Conservation (phyloP, 1,140 invertebrate genomes). For the Phenacoccus solenopsis region DNA sequence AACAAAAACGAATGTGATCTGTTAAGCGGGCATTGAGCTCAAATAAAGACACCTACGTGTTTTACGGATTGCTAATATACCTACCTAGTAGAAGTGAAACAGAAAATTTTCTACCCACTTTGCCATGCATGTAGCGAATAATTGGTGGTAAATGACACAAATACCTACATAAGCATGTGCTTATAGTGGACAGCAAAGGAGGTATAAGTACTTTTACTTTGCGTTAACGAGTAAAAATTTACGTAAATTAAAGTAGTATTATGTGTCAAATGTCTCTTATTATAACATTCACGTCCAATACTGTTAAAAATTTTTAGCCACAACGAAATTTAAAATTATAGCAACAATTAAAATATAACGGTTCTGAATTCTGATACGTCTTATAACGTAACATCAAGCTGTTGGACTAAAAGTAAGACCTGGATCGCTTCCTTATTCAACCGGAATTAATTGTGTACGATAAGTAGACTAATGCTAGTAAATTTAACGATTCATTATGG, state of each 20-base stretch:
- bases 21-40: neutral
- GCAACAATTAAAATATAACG: no score
- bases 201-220: neutral
- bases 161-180: neutral
- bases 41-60: neutral
- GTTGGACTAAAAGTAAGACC: no score
- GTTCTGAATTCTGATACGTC: no score
- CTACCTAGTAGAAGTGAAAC: neutral
- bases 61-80: neutral
- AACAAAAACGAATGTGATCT: neutral
- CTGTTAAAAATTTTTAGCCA: no score
- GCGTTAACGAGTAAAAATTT: neutral
- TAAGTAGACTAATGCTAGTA: neutral
- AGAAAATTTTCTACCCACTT: slow-evolving; percentile 1
- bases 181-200: neutral
- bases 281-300: no score
- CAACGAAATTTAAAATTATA: no score
- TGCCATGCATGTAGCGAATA: neutral
- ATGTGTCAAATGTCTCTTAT: no score
- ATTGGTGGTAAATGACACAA: neutral
- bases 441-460: neutral
- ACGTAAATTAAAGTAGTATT: no score
- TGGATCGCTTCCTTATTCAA: neutral
- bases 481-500: neutral
- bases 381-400: no score